Base-by-base conservation (phyloP, 2,888 invertebrate genomes). In the Arenicola marina region DNA sequence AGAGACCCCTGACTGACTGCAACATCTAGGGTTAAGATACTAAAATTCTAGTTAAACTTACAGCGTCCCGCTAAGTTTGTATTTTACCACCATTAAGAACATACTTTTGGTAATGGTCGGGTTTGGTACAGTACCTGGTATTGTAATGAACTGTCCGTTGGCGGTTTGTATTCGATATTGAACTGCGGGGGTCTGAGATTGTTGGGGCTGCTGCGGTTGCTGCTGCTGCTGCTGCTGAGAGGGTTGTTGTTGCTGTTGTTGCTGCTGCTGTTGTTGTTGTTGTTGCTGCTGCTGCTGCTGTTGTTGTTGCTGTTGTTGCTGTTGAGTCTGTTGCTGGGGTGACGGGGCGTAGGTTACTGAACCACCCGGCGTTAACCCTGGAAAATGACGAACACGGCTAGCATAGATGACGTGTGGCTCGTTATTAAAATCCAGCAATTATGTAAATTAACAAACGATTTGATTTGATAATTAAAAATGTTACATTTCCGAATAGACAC, bases 241-340 rank as follows among this genome's bases (percentile, higher is more conserved):
- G 43, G 43, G 53, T 53, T 53, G 31, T 11, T 53, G 48, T 18
- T 11, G 15, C 7, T 7, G 48, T 11, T 11, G 18, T 7, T 7
- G 7, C 24, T 18, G 18, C 24, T 33, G 59, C 33, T 51, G 51
- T 28, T 33, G 34, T 28, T 59, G 61, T 33, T 61, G 48, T 34
- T 61, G 56, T 26, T 21, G n/a, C n/a, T 48, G 48, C 29, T 53
- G 53, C 32, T 53, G 53, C 53, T 53, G 53, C 53, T 53, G 53
- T 28, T 11, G 15, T 32, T 7, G 31, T 32, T 7, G 26, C 48
- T n/a, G 26, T 24, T 48, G 48, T 24, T 48, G 48, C 48, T 24
- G 18, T n/a, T 21, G 15, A 21, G 11, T 11, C 24, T 48, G 48
- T 24, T 11, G 7, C 48, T 48, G 48, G 11, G 11, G 48, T 24